Evolutionary conservation across 2,113 vertebrate genomes (phyloP), one percentile per base, ranked within the genome.

Genomic region (Cyphomyrus plagiostoma): DNA sequence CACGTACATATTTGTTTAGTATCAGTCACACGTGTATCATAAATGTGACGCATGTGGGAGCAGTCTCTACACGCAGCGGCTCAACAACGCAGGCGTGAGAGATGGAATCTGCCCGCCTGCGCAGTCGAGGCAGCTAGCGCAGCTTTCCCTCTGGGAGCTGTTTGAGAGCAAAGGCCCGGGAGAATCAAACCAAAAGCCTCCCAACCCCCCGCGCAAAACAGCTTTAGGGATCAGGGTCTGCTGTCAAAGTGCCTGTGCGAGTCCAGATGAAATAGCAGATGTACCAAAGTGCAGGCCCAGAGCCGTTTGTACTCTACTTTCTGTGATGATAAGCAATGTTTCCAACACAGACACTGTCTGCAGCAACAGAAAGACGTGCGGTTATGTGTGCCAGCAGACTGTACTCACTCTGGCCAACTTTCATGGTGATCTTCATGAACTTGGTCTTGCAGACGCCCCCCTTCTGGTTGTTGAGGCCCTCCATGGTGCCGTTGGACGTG

Each of bases 351-450:
- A 39, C 70, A 80, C 30, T 19, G 35, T 80, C 74, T 6, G 21
- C 42, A 84, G 46, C 19, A 23, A 21, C 19, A 84, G 19, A n/a
- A 48, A 84, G 21, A 83, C 30, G 4, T 6, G 80, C 19, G 1
- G 45, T 46, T n/a, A 48, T 23, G 19, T 26, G 26, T 93, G 42
- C 52, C 15, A 6, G 21, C 53, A 23, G 89, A 85, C 90, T 91
- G 91, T 95, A 96, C 97, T 98, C 96, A 99, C 98, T 97, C 96
- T 99, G 98, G 96, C 98, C 98, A 96, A 99, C 98, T 97, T 99
- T 99, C 98, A 99, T 99, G 95, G 98, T 95, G 94, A 99, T 99
- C 97, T 99, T 99, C 98, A 99, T 99, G 95, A 97, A 98, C 97
- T 97, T 98, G 95, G 97, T 98, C 96, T 97, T 98, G 96, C 98